Conservation (phyloP, 2,888 invertebrate species). For the Pseudococcus jackbeardsleyi region DNA sequence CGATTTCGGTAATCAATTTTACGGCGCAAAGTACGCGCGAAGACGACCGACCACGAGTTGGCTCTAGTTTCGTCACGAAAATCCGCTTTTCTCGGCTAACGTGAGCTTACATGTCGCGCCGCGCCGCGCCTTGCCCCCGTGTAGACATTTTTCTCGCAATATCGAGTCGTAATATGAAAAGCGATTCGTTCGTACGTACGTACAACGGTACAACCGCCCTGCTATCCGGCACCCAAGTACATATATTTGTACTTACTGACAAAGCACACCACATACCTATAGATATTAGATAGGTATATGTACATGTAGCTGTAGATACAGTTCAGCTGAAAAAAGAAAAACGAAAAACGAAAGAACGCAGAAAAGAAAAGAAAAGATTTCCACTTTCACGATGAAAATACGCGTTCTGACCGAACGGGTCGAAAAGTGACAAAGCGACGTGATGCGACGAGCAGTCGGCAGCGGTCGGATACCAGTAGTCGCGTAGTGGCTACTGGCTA, state of each 20-base stretch:
- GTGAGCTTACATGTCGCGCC: neutral
- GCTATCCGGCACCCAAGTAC: neutral
- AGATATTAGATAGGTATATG: too few species aligned
- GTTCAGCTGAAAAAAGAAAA: too few species aligned
- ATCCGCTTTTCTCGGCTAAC: slow-evolving; percentile 26
- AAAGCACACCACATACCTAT: too few species aligned
- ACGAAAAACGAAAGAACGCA: neutral
- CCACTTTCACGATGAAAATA: neutral
- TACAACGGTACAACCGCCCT: too few species aligned
- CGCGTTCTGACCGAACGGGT: neutral
- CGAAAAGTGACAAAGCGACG: neutral
- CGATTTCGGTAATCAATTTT: slow-evolving; percentile 34
- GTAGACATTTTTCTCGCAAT: neutral
- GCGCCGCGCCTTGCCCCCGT: neutral
- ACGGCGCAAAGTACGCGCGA: neutral
- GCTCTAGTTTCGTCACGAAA: neutral
- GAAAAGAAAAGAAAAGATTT: neutral
- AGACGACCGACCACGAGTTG: neutral
- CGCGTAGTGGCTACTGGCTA: too few species aligned
- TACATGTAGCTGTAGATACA: too few species aligned
- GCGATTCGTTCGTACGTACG: neutral
- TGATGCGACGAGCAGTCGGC: too few species aligned
- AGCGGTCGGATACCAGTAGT: too few species aligned
- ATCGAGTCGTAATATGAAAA: neutral
- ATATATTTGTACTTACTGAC: neutral